Conservation (phyloP, 2,888 invertebrate genomes). For the Netelia melanura region DNA sequence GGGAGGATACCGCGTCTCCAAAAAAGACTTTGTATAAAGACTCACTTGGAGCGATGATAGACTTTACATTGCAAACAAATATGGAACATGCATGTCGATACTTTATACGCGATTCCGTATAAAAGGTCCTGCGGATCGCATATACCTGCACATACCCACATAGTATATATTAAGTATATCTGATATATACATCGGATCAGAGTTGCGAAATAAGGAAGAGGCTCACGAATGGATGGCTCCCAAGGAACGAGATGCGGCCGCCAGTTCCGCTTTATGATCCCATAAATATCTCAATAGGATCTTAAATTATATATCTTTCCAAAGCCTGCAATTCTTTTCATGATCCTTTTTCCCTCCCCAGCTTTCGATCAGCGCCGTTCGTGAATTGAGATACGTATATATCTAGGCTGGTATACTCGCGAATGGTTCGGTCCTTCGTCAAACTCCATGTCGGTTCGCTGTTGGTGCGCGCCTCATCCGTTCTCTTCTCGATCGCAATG, state of each 20-base stretch:
- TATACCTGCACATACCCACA: neutral
- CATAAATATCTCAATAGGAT: slow-evolving; percentile 82
- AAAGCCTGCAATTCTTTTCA: slow-evolving; percentile 50
- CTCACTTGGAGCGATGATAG: slow-evolving; percentile 45
- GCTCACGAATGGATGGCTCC: slow-evolving; percentile 71
- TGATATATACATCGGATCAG: slow-evolving; percentile 20
- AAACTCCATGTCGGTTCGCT: slow-evolving; percentile 28
- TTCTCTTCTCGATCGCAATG: slow-evolving; percentile 42
- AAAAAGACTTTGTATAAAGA: slow-evolving; percentile 42
- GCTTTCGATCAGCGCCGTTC: slow-evolving; percentile 29
- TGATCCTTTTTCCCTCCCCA: slow-evolving; percentile 25
- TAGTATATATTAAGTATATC: slow-evolving; percentile 13
- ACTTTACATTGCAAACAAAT: slow-evolving; percentile 56
- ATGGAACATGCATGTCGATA: slow-evolving; percentile 20
- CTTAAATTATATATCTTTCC: slow-evolving; percentile 77
- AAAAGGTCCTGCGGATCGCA: neutral
- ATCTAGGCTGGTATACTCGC: slow-evolving; percentile 26
- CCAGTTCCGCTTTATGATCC: slow-evolving; percentile 80
- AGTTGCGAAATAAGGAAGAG: slow-evolving; percentile 33
- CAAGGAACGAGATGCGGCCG: slow-evolving; percentile 75
- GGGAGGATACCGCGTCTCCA: slow-evolving; percentile 55
- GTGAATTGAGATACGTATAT: slow-evolving; percentile 19
- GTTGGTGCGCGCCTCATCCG: slow-evolving; percentile 39
- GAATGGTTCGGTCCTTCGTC: slow-evolving; percentile 47
- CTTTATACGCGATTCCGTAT: slow-evolving; percentile 7